Conservation (phyloP, 2,888 invertebrate species). For the Eledona agricola region DNA sequence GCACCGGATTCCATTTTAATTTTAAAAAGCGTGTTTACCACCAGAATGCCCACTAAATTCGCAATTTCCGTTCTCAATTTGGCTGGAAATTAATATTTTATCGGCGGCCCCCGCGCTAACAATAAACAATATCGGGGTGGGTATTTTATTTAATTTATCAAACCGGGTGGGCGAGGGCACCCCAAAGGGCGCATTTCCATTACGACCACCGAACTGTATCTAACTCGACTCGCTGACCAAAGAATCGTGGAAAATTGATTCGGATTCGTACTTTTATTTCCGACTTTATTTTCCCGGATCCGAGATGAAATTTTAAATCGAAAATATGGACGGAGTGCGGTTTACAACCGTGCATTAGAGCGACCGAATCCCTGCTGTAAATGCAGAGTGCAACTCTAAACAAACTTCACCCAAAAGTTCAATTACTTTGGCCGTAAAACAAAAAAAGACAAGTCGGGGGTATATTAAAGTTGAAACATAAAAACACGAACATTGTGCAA, state of each 20-base stretch:
- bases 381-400: conserved; percentile 29
- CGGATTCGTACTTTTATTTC: conserved; percentile 32
- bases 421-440: conserved; percentile 33
- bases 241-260: conserved; percentile 34
- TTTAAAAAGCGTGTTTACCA: conserved; percentile 46
- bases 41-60: conserved; percentile 45
- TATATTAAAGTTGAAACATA: conserved; percentile 51
- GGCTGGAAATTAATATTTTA: conserved; percentile 44
- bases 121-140: conserved; percentile 19
- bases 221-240: conserved; percentile 35
- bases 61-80: conserved; percentile 51
- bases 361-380: conserved; percentile 11
- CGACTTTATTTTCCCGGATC: conserved; percentile 23
- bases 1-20: conserved; percentile 55
- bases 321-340: conserved; percentile 23
- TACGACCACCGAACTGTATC: conserved; percentile 32
- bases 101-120: conserved; percentile 8
- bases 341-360: conserved; percentile 24
- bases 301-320: conserved; percentile 34
- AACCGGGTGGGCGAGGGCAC: conserved; percentile 14
- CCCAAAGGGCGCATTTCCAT: conserved; percentile 31
- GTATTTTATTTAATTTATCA: conserved; percentile 26
- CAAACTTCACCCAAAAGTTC: conserved; percentile 34
- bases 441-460: conserved; percentile 25
- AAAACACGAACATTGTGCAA: conserved; percentile 52